Evolutionary conservation across 2,888 invertebrate genomes (phyloP).

Genomic region (Oligia latruncula): DNA sequence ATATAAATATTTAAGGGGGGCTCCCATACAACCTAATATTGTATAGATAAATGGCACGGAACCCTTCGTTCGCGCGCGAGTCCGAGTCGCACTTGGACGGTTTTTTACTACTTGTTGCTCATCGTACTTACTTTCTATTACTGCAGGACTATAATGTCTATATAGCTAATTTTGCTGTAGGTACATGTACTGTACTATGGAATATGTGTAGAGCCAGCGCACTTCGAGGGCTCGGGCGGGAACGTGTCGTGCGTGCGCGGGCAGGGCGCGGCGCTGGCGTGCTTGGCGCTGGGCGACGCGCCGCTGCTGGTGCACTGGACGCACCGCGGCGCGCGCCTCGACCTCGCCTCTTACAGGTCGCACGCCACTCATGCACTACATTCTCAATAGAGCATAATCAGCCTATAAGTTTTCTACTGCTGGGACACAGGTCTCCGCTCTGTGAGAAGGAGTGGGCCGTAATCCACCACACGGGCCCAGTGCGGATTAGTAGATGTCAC

Average conservation of each 20-base stretch:
- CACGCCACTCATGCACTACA: background rate
- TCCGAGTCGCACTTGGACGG: too few species aligned
- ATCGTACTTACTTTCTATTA: too few species aligned
- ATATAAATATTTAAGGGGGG: too few species aligned
- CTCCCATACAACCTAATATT: too few species aligned
- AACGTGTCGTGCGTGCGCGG: slow-evolving; percentile 91
- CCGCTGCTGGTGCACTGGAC: slow-evolving; percentile 95
- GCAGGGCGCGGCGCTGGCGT: slow-evolving; percentile 91
- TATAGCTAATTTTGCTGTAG: background rate
- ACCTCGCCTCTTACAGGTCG: slow-evolving; percentile 90
- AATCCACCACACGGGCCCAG: too few species aligned
- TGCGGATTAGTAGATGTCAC: background rate
- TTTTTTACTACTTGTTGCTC: too few species aligned
- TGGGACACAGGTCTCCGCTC: background rate
- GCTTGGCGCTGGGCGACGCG: slow-evolving; percentile 94
- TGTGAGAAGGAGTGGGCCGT: background rate
- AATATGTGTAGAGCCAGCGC: slow-evolving; percentile 91
- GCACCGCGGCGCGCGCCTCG: slow-evolving; percentile 91
- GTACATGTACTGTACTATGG: background rate
- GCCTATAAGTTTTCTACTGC: background rate
- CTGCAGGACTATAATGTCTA: too few species aligned
- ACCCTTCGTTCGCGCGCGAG: too few species aligned
- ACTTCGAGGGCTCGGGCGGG: slow-evolving; percentile 91
- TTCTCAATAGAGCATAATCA: background rate
- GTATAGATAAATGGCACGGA: too few species aligned